Evolutionary conservation across 1,140 invertebrate species (phyloP).

Genomic region (Anoplophora glabripennis): DNA sequence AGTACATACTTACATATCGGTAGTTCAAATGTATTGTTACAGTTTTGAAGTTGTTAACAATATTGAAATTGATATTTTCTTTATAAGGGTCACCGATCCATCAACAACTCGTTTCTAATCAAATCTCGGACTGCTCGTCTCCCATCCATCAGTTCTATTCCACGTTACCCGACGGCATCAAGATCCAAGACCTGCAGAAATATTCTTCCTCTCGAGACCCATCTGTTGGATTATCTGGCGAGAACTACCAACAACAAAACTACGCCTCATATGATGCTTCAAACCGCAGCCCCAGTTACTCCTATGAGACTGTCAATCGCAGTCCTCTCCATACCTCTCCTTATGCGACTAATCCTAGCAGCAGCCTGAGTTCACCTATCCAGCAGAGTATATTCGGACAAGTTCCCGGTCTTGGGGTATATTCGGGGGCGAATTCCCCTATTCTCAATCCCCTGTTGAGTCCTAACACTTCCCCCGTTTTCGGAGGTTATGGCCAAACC

Average conservation of each 20-base stretch:
- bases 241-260: conserved; percentile 26
- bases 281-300: conserved; percentile 25
- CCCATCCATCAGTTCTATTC: conserved; percentile 40
- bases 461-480: conserved; percentile 40
- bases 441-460: conserved; percentile 35
- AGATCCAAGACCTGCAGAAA: conserved; percentile 25
- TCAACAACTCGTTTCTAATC: conserved; percentile 47
- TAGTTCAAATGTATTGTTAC: no score
- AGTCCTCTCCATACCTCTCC: conserved; percentile 15
- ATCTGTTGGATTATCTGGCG: conserved; percentile 31
- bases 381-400: conserved; percentile 28
- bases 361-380: conserved; percentile 32
- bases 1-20: no score
- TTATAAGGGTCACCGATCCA: conserved; percentile 66
- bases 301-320: conserved; percentile 11
- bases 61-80: no score
- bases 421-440: conserved; percentile 36
- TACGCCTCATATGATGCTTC: conserved; percentile 20
- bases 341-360: conserved; percentile 11
- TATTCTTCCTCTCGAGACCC: conserved; percentile 24
- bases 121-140: conserved; percentile 35
- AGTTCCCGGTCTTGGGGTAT: conserved; percentile 38
- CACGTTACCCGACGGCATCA: conserved; percentile 10
- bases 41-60: no score
- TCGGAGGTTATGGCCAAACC: conserved; percentile 41